Conservation (phyloP, 2,113 vertebrate species). For the Carassius auratus region DNA sequence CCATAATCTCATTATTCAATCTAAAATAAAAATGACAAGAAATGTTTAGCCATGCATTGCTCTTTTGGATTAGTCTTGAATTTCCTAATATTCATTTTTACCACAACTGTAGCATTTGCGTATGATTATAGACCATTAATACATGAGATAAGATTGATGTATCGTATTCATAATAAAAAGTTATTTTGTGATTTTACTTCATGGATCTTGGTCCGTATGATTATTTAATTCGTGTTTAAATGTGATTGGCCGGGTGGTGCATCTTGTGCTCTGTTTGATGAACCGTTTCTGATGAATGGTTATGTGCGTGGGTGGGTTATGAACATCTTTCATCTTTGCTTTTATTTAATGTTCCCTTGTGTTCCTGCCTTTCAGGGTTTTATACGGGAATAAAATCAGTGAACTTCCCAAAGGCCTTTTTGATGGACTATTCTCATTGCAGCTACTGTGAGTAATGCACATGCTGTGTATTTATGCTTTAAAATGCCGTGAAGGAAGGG, state of each 20-base stretch:
- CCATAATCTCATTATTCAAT: conserved; percentile 21
- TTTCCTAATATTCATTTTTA: conserved; percentile 6
- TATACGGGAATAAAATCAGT: conserved; percentile 99
- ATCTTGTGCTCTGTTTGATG: conserved; percentile 20
- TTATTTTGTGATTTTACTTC: neutral
- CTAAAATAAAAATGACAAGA: conserved; percentile 17
- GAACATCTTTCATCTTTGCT: conserved; percentile 37
- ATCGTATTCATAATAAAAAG: neutral
- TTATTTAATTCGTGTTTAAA: neutral
- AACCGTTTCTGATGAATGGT: neutral
- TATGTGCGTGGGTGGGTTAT: conserved; percentile 32
- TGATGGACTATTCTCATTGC: conserved; percentile 94
- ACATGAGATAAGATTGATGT: conserved; percentile 12
- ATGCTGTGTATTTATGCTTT: conserved; percentile 11
- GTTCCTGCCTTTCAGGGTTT: conserved; percentile 80
- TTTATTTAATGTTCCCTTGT: conserved; percentile 24
- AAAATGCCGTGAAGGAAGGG: neutral
- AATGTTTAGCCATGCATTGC: neutral
- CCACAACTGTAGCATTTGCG: neutral
- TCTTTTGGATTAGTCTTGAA: conserved; percentile 8
- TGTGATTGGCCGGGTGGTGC: conserved; percentile 7
- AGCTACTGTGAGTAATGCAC: conserved; percentile 89
- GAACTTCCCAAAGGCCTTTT: conserved; percentile 96
- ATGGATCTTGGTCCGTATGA: neutral
- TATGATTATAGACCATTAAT: conserved; percentile 18